Conservation (phyloP, 2,113 vertebrate genomes). For the Trematomus loennbergii region DNA sequence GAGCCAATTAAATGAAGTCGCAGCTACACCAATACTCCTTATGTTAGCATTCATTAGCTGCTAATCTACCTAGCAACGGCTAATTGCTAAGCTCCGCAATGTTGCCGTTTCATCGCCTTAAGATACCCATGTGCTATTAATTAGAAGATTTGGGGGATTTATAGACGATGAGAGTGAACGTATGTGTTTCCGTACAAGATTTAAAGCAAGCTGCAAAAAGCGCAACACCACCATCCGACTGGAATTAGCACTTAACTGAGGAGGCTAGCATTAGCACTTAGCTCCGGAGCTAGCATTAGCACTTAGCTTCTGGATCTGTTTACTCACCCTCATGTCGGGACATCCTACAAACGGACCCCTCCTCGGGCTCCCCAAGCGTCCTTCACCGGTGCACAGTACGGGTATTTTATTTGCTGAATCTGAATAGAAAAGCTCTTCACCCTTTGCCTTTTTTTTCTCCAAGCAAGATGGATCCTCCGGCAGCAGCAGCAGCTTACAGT, state of each 20-base stretch:
- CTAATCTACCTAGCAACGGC: conserved; percentile 56
- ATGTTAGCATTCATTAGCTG: conserved; percentile 62
- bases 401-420: conserved; percentile 73
- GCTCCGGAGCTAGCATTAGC: conserved; percentile 59
- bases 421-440: conserved; percentile 61
- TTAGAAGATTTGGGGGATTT: not conserved
- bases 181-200: not conserved
- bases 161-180: not conserved
- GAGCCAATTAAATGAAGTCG: not conserved
- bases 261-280: conserved; percentile 57
- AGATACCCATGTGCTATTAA: not conserved
- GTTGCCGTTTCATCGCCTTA: conserved; percentile 50
- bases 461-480: conserved; percentile 84
- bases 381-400: conserved; percentile 69
- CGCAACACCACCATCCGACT: conserved; percentile 55
- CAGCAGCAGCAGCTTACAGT: conserved; percentile 83
- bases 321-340: conserved; percentile 93
- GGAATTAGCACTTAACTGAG: conserved; percentile 49
- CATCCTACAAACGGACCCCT: conserved; percentile 88
- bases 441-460: conserved; percentile 78
- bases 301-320: conserved; percentile 65
- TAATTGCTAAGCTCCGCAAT: conserved; percentile 65
- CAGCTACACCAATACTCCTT: conserved; percentile 31
- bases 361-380: conserved; percentile 80
- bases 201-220: conserved; percentile 54